Conservation (phyloP, 2,797 vertebrate genomes). For the Rhynchonycteris naso region DNA sequence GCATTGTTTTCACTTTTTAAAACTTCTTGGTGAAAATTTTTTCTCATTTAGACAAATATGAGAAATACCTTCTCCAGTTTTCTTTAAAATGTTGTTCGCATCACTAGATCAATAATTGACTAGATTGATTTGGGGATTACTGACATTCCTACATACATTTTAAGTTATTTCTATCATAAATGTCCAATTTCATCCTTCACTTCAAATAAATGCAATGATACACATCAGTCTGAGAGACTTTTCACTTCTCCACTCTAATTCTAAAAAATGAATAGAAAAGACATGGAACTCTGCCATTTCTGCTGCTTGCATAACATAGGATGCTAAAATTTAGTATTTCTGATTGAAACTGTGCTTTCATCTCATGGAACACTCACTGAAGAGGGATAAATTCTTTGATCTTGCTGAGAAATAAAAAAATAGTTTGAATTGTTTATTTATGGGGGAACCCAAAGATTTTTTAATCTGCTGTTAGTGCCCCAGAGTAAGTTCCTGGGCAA, state of each 20-base stretch:
- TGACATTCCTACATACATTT: neutral
- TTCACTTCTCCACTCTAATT: neutral
- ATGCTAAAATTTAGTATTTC: neutral
- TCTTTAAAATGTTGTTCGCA: neutral
- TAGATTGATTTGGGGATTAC: neutral
- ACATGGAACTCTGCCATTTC: neutral
- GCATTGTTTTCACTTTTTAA: neutral
- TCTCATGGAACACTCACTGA: neutral
- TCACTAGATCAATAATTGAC: neutral
- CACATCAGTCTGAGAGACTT: neutral
- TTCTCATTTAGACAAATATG: neutral
- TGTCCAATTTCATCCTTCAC: neutral
- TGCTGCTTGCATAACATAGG: neutral
- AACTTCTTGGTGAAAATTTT: neutral
- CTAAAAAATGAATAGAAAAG: neutral
- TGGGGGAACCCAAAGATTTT: neutral
- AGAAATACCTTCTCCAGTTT: neutral
- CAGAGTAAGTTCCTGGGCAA: neutral
- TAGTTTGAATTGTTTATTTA: neutral
- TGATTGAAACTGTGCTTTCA: conserved; percentile 27
- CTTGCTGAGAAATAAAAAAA: neutral
- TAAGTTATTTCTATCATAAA: neutral
- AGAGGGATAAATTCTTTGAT: neutral
- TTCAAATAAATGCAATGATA: neutral
- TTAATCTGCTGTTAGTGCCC: neutral